Conservation (phyloP, 2,888 invertebrate genomes). For the Tipula lateralis region DNA sequence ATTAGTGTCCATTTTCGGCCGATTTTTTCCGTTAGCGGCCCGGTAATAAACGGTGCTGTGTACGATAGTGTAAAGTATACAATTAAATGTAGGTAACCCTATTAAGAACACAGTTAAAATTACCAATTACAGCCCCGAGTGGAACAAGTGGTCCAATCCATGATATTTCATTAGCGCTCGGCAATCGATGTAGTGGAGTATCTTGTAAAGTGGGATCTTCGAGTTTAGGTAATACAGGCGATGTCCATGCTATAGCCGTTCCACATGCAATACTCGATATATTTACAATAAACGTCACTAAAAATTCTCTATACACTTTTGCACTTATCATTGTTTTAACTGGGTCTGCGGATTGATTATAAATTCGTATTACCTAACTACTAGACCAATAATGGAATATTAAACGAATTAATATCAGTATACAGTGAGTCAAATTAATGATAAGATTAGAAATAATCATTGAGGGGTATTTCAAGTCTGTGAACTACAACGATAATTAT, state of each 20-base stretch:
- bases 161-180: conserved; percentile 57
- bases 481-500: not conserved
- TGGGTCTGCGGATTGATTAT: too few relatives aligned
- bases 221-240: conserved; percentile 62
- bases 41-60: conserved; percentile 68
- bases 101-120: conserved; percentile 38
- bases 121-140: conserved; percentile 63
- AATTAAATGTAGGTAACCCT: not conserved
- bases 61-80: conserved; percentile 37
- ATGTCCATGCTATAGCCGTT: conserved; percentile 69
- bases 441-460: not conserved
- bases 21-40: conserved; percentile 59
- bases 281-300: conserved; percentile 53
- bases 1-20: conserved; percentile 68
- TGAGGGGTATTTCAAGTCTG: not conserved
- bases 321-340: not conserved
- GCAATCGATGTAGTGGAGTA: conserved; percentile 50
- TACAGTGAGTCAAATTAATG: not conserved
- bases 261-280: conserved; percentile 64
- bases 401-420: not conserved
- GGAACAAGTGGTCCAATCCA: conserved; percentile 71
- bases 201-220: conserved; percentile 41
- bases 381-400: not conserved
- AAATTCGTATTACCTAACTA: not conserved
- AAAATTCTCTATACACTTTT: not conserved